A percentile compares a stretch with the other conserved stretches of the same genome.
These are phyloP conservation scores for Lipotes vexillifer DNA, from an alignment of 2,113 vertebrate species.

Conservation along the genomic window DNA sequence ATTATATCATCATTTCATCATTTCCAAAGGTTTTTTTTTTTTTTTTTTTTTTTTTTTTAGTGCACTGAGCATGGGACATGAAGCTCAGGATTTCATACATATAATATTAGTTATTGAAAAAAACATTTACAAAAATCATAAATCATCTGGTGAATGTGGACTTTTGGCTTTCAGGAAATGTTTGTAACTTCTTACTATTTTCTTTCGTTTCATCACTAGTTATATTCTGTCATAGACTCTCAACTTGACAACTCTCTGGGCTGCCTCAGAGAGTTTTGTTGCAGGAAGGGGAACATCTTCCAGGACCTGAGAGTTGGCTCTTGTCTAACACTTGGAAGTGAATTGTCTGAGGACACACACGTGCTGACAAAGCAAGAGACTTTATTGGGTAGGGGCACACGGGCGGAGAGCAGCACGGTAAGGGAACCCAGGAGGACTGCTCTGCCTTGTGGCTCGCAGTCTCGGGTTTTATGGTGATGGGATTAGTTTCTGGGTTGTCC, in stretches of 20 bases:
- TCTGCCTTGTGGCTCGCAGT: no score
- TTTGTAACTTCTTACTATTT: slow-evolving; percentile 8
- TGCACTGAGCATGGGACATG: background rate
- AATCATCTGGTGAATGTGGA: background rate
- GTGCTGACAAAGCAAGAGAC: no score
- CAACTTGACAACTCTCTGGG: background rate
- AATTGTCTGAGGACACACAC: no score
- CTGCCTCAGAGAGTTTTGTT: background rate
- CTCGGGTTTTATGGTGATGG: no score
- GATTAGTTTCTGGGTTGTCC: no score
- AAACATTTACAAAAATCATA: background rate
- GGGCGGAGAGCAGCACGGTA: no score
- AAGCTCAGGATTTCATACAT: background rate
- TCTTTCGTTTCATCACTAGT: background rate
- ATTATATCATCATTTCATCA: background rate
- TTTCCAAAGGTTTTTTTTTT: background rate
- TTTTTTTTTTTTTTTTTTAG: background rate
- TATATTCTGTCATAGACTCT: background rate
- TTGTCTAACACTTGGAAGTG: no score
- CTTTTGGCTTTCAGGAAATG: background rate
- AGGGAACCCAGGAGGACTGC: no score
- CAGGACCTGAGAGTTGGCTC: no score
- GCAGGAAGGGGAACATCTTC: background rate
- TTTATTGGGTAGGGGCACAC: no score
- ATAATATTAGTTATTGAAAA: background rate